Conservation (phyloP, 2,113 vertebrate species). For the Tachuris rubrigastra region DNA sequence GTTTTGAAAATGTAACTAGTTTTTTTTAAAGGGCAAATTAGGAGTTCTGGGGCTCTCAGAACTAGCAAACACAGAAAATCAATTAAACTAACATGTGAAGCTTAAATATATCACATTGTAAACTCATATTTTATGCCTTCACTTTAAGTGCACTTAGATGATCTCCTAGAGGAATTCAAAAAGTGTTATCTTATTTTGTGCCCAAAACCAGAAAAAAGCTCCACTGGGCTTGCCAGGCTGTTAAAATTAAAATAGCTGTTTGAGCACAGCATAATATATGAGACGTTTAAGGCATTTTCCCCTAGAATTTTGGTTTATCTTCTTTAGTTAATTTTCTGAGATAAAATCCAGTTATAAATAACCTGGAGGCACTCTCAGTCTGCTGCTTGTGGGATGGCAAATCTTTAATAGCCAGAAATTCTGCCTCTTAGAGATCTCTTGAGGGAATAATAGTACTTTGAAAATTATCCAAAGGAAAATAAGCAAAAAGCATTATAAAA, state of each 20-base stretch:
- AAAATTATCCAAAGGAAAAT: conserved; percentile 81
- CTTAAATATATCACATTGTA: conserved; percentile 67
- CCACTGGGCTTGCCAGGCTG: conserved; percentile 76
- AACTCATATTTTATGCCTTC: conserved; percentile 73
- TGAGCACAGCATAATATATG: conserved; percentile 78
- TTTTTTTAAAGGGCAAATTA: conserved; percentile 51
- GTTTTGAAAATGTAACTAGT: neutral
- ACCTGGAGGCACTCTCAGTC: conserved; percentile 75
- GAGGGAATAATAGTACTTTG: conserved; percentile 76
- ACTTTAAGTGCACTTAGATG: conserved; percentile 73
- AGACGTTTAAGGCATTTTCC: conserved; percentile 79
- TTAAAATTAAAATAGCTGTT: conserved; percentile 81
- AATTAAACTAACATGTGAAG: conserved; percentile 69
- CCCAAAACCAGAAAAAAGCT: conserved; percentile 76
- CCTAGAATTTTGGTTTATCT: conserved; percentile 78
- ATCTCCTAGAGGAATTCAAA: conserved; percentile 75
- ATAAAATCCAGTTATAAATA: conserved; percentile 85
- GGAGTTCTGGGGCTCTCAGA: conserved; percentile 53
- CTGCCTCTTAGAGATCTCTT: conserved; percentile 73
- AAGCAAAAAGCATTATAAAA: conserved; percentile 78
- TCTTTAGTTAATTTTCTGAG: conserved; percentile 83
- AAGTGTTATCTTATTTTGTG: conserved; percentile 78
- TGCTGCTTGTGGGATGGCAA: conserved; percentile 72
- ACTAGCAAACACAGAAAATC: conserved; percentile 67
- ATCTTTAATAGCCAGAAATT: conserved; percentile 78